Percentiles rank a stretch among this genome's conserved stretches.
phyloP scores from a whole-genome alignment of 2,888 invertebrate genomes.

The Nomada ferruginata region DNA sequence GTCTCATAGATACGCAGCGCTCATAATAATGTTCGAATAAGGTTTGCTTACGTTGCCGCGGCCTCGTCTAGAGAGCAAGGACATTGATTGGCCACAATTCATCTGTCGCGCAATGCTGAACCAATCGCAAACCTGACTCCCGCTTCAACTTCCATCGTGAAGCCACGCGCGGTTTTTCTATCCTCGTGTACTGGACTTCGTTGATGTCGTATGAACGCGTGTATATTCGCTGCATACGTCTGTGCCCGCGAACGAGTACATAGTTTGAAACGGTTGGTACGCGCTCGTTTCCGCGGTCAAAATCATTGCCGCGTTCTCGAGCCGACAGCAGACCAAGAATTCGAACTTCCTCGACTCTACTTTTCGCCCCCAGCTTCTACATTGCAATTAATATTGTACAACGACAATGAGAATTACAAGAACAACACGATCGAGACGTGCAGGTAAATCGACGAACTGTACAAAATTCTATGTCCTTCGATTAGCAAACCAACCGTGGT shows the following conservation, averaged over 20 bases:
- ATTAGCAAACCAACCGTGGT: background rate
- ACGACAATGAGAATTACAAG: background rate
- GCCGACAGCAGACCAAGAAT: slow-evolving; percentile 42
- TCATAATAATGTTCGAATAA: slow-evolving; percentile 54
- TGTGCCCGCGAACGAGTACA: slow-evolving; percentile 27
- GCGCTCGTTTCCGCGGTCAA: slow-evolving; percentile 56
- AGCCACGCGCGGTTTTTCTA: slow-evolving; percentile 49
- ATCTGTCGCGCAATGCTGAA: slow-evolving; percentile 60
- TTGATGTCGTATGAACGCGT: slow-evolving; percentile 54
- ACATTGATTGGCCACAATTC: slow-evolving; percentile 72
- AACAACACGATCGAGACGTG: slow-evolving; percentile 15
- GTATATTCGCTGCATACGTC: slow-evolving; percentile 23
- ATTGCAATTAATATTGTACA: no score
- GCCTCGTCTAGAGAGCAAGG: slow-evolving; percentile 71
- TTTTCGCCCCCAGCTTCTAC: no score
- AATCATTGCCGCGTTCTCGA: slow-evolving; percentile 54
- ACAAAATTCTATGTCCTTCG: background rate
- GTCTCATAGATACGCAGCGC: background rate
- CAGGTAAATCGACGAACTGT: background rate
- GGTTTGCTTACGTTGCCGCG: slow-evolving; percentile 52
- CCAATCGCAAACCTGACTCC: slow-evolving; percentile 66
- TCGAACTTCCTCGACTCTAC: slow-evolving; percentile 34
- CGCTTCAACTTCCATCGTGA: slow-evolving; percentile 60
- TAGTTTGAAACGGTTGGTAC: slow-evolving; percentile 47
- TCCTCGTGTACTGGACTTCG: slow-evolving; percentile 43